These are phyloP conservation scores for Hyla sarda DNA, from an alignment of 2,113 vertebrate species.

Conservation along the genomic window DNA sequence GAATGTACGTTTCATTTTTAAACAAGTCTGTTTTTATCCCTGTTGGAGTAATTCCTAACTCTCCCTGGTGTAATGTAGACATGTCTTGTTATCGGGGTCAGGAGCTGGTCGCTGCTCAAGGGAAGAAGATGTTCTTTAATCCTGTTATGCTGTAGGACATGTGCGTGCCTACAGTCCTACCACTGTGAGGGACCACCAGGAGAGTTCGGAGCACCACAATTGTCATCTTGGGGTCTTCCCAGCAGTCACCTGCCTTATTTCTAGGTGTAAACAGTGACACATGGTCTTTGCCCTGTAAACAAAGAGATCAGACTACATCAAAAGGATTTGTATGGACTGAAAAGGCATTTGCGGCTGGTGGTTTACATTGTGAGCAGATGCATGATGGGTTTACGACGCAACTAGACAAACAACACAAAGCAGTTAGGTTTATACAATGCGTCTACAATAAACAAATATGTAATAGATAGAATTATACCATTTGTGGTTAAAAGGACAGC, in stretches of 20 bases:
- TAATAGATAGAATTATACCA: neutral
- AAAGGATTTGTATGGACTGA: neutral
- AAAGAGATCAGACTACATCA: neutral
- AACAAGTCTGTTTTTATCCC: slow-evolving; percentile 45
- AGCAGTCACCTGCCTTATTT: slow-evolving; percentile 12
- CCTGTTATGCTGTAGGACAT: neutral
- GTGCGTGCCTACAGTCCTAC: slow-evolving; percentile 67
- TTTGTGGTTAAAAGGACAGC: neutral
- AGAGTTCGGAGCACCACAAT: neutral
- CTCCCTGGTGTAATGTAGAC: slow-evolving; percentile 31
- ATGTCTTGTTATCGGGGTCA: slow-evolving; percentile 70
- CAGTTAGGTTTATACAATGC: neutral
- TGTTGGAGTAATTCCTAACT: slow-evolving; percentile 35
- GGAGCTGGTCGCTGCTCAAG: slow-evolving; percentile 7
- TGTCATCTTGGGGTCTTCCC: neutral
- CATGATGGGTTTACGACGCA: slow-evolving; percentile 5
- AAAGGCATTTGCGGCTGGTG: slow-evolving; percentile 25
- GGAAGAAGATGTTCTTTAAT: neutral
- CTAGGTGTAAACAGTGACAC: neutral
- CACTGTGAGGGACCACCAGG: neutral
- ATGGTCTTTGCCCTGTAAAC: slow-evolving; percentile 9
- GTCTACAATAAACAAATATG: slow-evolving; percentile 10
- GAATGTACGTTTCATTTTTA: slow-evolving; percentile 38
- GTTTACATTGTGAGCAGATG: slow-evolving; percentile 40
- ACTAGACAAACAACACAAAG: slow-evolving; percentile 32